Evolutionary conservation across 2,888 invertebrate genomes (phyloP), one percentile per base, ranked within the genome.

Genomic region (Allacma fusca): DNA sequence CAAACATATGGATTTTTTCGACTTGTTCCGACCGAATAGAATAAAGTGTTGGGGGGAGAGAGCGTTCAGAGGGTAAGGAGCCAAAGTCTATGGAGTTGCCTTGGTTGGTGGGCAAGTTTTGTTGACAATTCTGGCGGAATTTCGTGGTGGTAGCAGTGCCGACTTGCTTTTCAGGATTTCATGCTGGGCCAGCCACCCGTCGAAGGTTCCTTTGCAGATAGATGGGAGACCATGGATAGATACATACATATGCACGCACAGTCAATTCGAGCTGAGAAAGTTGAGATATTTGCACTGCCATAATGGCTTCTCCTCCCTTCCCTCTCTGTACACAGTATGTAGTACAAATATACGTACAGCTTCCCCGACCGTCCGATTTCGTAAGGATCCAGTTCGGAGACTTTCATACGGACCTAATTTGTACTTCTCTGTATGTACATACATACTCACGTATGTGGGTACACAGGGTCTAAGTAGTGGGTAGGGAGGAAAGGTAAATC

Each of bases 51-150:
- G 26, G 65, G 13, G n/a, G 26, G 26, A 65, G 19, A 26, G 28
- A 13, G 65, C 24, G 65, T 50, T 34, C 5, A 9, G 50, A 50
- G 50, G 16, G 50, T 16, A 50, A 16, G 50, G 50, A 50, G 50
- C 9, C 4, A n/a, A 13, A 50, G 50, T 24, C 12, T 62, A 21
- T 21, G 62, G 62, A 62, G 62, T 21, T 2, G 13, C 9, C 21
- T 23, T 62, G 26, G 26, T 26, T 9, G 62, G 24, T n/a, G 13
- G 62, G 23, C 9, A 62, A 62, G 26, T 65, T 65, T 23, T 65
- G 65, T 65, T 65, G 65, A 65, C 65, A 65, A 65, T 26, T 29
- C 65, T 65, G 24, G 65, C 28, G 28, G 26, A 65, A 65, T n/a
- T 4, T 26, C 29, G 28, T 28, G 19, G 23, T 62, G 23, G 7